phyloP scores from a whole-genome alignment of 2,797 vertebrate genomes.

The Varecia variegata region DNA sequence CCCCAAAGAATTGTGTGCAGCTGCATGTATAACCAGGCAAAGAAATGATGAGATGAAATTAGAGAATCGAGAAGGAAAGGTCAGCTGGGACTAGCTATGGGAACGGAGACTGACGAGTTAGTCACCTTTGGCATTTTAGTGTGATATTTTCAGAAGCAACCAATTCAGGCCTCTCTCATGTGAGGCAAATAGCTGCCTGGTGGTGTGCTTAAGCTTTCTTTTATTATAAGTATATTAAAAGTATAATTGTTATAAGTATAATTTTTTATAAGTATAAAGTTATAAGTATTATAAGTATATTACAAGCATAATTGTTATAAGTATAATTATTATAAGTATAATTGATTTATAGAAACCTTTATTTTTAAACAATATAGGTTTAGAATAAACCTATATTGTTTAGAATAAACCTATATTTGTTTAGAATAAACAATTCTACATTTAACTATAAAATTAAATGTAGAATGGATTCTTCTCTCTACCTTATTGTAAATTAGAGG shows the following conservation, averaged over 20 bases:
- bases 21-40: not conserved
- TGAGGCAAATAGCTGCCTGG: not conserved
- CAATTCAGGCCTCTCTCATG: not conserved
- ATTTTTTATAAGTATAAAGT: too few species aligned
- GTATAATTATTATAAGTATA: not conserved
- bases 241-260: too few species aligned
- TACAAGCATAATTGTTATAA: too few species aligned
- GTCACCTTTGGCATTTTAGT: slow-evolving; percentile 73
- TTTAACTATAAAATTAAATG: slow-evolving; percentile 25
- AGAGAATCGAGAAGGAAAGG: slow-evolving; percentile 54
- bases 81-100: slow-evolving; percentile 27
- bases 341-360: not conserved
- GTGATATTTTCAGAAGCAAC: slow-evolving; percentile 72
- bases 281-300: too few species aligned
- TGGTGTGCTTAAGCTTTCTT: not conserved
- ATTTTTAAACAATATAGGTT: not conserved
- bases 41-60: slow-evolving; percentile 32
- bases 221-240: not conserved
- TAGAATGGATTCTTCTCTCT: not conserved
- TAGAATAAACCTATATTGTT: too few species aligned
- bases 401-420: too few species aligned
- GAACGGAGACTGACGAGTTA: not conserved
- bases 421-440: too few species aligned
- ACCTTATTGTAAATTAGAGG: slow-evolving; percentile 1
- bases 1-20: not conserved